These are phyloP conservation scores for Limnodromus scolopaceus DNA, from an alignment of 2,797 vertebrate species.

Conservation along the genomic window DNA sequence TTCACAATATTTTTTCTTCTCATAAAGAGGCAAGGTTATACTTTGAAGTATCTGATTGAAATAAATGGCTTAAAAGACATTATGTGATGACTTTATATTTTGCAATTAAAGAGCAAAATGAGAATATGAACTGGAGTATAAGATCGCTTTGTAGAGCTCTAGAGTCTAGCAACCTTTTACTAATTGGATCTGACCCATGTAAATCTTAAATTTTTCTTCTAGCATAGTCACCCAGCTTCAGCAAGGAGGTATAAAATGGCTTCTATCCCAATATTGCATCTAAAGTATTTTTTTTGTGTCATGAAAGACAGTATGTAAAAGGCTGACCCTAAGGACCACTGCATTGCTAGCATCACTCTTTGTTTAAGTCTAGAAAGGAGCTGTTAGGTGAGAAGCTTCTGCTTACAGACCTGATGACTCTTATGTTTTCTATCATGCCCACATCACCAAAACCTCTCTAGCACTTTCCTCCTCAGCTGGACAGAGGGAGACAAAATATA, in stretches of 20 bases:
- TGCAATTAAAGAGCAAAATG: not conserved
- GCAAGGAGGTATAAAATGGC: not conserved
- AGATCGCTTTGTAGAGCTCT: not conserved
- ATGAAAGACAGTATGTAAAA: not conserved
- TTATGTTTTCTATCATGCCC: not conserved
- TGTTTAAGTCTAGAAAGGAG: not conserved
- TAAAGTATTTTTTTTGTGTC: not conserved
- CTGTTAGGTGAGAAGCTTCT: not conserved
- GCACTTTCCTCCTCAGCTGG: not conserved
- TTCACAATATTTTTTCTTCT: not conserved
- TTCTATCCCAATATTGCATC: not conserved
- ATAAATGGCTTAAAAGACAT: not conserved
- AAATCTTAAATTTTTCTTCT: not conserved
- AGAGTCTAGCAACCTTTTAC: not conserved
- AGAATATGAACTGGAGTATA: not conserved
- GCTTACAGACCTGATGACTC: not conserved
- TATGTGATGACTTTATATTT: not conserved
- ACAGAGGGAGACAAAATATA: not conserved
- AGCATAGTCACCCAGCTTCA: not conserved
- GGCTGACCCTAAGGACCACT: not conserved
- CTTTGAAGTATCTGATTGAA: not conserved
- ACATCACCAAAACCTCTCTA: not conserved
- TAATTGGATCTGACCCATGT: not conserved
- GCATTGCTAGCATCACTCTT: not conserved
- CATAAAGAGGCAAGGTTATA: not conserved